Conservation (phyloP, 2,113 vertebrate genomes). For the Elephantulus edwardii region DNA sequence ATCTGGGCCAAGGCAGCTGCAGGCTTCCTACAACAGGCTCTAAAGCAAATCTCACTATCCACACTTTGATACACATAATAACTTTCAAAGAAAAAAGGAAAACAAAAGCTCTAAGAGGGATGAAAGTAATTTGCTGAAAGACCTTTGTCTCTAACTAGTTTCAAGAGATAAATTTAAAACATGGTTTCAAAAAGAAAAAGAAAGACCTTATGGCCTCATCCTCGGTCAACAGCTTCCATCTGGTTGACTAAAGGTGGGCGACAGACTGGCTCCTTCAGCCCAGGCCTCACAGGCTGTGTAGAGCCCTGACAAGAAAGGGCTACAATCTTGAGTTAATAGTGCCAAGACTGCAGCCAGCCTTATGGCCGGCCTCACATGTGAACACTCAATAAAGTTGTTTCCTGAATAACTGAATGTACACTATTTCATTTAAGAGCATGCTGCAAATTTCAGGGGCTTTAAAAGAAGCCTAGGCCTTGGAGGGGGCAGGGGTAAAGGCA, state of each 20-base stretch:
- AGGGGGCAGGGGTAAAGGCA: neutral
- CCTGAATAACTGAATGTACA: conserved; percentile 48
- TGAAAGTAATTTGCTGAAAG: conserved; percentile 40
- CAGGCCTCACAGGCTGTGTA: conserved; percentile 26
- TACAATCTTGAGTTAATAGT: neutral
- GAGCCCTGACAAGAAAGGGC: conserved; percentile 1
- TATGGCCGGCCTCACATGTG: neutral
- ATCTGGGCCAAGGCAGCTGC: conserved; percentile 30
- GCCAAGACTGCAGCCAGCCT: neutral
- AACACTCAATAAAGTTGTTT: conserved; percentile 68
- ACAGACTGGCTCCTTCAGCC: neutral
- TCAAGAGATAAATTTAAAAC: conserved; percentile 42
- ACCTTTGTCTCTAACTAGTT: conserved; percentile 52
- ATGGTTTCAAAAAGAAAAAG: neutral
- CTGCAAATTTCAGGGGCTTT: conserved; percentile 26
- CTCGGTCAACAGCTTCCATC: neutral
- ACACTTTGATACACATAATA: too few species aligned
- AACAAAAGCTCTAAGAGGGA: conserved; percentile 31
- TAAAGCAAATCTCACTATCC: conserved; percentile 50
- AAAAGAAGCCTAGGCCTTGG: conserved; percentile 9
- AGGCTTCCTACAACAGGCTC: conserved; percentile 49
- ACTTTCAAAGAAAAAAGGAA: conserved; percentile 59
- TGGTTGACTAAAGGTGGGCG: neutral
- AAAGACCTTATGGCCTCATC: conserved; percentile 10
- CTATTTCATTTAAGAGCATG: conserved; percentile 50